Evolutionary conservation across 2,797 vertebrate genomes (phyloP).

Genomic region (Notolepis coatsorum): DNA sequence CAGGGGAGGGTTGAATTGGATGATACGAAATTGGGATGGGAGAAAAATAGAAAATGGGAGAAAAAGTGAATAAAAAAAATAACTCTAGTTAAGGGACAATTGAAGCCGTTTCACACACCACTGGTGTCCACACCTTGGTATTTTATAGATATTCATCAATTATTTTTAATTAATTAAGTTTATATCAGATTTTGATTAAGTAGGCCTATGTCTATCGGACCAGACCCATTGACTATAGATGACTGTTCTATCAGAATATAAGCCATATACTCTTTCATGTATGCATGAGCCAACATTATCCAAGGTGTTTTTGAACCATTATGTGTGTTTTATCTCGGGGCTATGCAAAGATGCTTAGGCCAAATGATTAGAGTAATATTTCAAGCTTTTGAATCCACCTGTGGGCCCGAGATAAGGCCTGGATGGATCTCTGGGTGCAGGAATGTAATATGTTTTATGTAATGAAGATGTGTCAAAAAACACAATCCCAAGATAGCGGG

Average conservation of each 20-base stretch:
- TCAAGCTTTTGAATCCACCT: conserved; percentile 2
- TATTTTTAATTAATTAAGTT: no score
- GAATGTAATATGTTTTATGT: conserved; percentile 13
- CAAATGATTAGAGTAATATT: background rate
- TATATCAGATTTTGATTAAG: no score
- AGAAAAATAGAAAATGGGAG: no score
- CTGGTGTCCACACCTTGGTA: background rate
- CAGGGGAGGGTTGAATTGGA: no score
- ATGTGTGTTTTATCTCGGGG: background rate
- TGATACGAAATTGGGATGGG: no score
- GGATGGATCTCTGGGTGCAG: background rate
- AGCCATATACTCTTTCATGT: no score
- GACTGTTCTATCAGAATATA: background rate
- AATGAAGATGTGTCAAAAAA: background rate
- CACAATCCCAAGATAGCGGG: background rate
- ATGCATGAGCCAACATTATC: background rate
- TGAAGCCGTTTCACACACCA: background rate
- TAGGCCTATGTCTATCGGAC: no score
- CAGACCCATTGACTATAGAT: no score
- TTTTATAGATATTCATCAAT: no score
- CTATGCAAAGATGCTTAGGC: background rate
- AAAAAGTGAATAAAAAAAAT: no score
- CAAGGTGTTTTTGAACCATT: background rate
- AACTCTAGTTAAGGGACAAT: background rate
- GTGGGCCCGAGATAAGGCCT: conserved; percentile 17